Evolutionary conservation across 2,113 vertebrate species (phyloP), one percentile per base, ranked within the genome.

Genomic region (Calypte anna): DNA sequence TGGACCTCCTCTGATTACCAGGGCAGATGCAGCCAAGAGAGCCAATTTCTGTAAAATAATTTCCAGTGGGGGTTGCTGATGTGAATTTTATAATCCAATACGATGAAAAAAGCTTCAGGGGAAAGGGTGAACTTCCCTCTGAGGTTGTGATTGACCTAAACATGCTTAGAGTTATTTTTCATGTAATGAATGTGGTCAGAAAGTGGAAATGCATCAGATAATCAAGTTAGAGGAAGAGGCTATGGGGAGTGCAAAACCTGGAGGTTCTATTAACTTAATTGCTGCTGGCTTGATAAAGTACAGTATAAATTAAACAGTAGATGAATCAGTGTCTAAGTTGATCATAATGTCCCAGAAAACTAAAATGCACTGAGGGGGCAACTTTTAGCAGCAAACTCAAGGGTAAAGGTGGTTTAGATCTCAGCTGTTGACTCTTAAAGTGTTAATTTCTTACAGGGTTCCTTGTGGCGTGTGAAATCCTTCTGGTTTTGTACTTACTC

Each of bases 71-170:
- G 28, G 64, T 91, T 86, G 74, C 68, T 88, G 76, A 68, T 62
- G 55, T 55, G 91, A 83, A 92, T 86, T 46, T 74, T 83, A 63
- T 86, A 96, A 96, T 88, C 81, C 81, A 86, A 30, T 91, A 70
- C 84, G 53, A 84, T 55, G 43, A 81, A 94, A 91, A 48, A 81
- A n/a, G 0, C 3, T 68, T 81, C 46, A 43, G 27, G 33, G 72
- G 55, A 88, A 72, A 77, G 38, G n/a, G 20, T 91, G 80, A 70
- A 74, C 59, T 94, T 90, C 27, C 30, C 30, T 92, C 59, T 81
- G 61, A 88, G 51, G 25, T 11, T 84, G 73, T 55, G 67, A 63
- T 55, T 77, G 80, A 88, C 80, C 69, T 54, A 31, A 91, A 63
- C 61, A 20, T 40, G 48, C 53, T 79, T 68, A 58, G 78, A 86